These are phyloP conservation scores for Macroglossus sobrinus DNA, from an alignment of 2,113 vertebrate species.

Conservation along the genomic window DNA sequence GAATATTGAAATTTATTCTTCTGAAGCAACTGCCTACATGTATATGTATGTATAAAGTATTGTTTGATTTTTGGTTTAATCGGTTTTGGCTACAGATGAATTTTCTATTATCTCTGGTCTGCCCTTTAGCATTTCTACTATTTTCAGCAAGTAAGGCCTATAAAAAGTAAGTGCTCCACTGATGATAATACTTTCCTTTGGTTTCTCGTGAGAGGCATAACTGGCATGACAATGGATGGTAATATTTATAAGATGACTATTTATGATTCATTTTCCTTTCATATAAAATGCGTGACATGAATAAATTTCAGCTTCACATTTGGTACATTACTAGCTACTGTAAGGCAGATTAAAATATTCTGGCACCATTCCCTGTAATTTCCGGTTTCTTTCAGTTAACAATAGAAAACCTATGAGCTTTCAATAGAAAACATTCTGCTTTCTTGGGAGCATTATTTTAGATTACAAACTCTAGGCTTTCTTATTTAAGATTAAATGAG, in stretches of 20 bases:
- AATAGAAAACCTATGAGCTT: conserved; percentile 20
- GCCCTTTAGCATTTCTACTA: background rate
- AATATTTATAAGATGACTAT: background rate
- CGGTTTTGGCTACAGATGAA: background rate
- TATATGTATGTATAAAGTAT: background rate
- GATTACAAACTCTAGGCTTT: background rate
- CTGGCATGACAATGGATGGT: background rate
- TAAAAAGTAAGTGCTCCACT: conserved; percentile 5
- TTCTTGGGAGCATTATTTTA: conserved; percentile 28
- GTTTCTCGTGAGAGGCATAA: conserved; percentile 14
- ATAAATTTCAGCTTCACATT: conserved; percentile 48
- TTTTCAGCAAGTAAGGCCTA: conserved; percentile 45
- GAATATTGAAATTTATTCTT: conserved; percentile 28
- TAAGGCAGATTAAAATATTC: conserved; percentile 38
- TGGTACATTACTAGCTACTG: background rate
- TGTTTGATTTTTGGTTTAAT: background rate
- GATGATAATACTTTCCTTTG: conserved; percentile 13
- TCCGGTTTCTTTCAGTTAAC: background rate
- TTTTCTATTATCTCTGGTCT: background rate
- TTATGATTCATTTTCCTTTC: conserved; percentile 37
- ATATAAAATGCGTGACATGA: conserved; percentile 31
- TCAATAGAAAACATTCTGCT: conserved; percentile 2
- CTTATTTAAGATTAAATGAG: conserved; percentile 6
- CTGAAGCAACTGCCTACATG: background rate
- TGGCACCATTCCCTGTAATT: conserved; percentile 21